phyloP scores from a whole-genome alignment of 2,113 vertebrate species.

The Archocentrus centrarchus region DNA sequence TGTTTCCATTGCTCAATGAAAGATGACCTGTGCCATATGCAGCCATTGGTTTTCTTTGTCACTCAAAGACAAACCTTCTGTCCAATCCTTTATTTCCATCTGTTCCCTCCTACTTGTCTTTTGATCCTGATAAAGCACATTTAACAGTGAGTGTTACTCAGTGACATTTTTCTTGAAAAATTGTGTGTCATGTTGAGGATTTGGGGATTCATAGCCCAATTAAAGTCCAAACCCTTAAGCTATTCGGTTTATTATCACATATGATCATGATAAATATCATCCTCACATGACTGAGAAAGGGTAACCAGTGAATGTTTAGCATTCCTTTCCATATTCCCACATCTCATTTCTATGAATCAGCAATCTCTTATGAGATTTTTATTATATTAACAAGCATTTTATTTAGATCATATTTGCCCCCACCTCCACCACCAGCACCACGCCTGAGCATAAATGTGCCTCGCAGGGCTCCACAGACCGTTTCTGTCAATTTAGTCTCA shows the following conservation, averaged over 20 bases:
- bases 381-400: constrained; percentile 20
- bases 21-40: constrained; percentile 33
- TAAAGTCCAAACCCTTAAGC: not conserved
- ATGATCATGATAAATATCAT: not conserved
- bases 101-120: not conserved
- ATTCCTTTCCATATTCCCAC: not conserved
- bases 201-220: not conserved
- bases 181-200: too few species aligned
- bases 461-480: constrained; percentile 20
- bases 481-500: constrained; percentile 40
- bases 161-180: not conserved
- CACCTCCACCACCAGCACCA: not conserved
- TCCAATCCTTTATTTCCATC: not conserved
- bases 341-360: not conserved
- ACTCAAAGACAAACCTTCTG: not conserved
- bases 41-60: constrained; percentile 8
- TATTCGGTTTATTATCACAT: not conserved
- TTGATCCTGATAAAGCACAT: not conserved
- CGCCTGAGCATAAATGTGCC: not conserved
- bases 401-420: constrained; percentile 9
- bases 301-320: not conserved
- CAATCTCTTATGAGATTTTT: not conserved
- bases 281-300: not conserved
- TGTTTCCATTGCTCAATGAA: constrained; percentile 58
- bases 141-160: not conserved